Conservation (phyloP, 2,113 vertebrate species). For the Cryptomyrus ogoouensis region DNA sequence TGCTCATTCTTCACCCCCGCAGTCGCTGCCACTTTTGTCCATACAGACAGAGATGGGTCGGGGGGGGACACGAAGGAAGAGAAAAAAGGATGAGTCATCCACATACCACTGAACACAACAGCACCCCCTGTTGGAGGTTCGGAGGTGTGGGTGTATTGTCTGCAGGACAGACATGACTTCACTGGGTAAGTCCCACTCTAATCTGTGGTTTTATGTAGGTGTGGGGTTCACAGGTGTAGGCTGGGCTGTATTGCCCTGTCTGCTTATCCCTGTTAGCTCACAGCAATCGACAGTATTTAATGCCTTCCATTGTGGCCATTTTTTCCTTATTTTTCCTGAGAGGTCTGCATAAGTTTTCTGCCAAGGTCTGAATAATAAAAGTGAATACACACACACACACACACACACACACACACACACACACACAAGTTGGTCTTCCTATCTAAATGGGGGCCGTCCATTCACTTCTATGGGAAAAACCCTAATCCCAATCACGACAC, state of each 20-base stretch:
- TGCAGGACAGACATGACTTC: constrained; percentile 47
- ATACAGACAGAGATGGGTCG: constrained; percentile 27
- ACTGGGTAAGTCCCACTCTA: constrained; percentile 44
- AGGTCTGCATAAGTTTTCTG: neutral
- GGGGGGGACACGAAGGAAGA: constrained; percentile 42
- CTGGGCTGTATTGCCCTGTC: neutral
- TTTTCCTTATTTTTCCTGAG: no score
- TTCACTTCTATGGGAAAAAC: no score
- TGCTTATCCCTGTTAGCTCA: neutral
- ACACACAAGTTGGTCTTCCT: no score
- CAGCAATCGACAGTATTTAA: neutral
- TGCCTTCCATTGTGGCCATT: neutral
- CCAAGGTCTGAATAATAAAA: neutral
- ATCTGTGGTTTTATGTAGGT: constrained; percentile 1
- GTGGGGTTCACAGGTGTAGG: constrained; percentile 1
- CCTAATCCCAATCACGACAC: no score
- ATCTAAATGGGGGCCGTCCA: no score
- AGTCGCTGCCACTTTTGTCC: constrained; percentile 43
- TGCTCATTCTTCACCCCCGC: constrained; percentile 40
- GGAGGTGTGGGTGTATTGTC: constrained; percentile 63
- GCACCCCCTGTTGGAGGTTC: constrained; percentile 64
- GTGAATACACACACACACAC: neutral
- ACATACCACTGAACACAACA: constrained; percentile 61
- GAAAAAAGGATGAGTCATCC: constrained; percentile 61
- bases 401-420: neutral